phyloP scores from a whole-genome alignment of 2,888 invertebrate species.

The Willowsia nigromaculata region DNA sequence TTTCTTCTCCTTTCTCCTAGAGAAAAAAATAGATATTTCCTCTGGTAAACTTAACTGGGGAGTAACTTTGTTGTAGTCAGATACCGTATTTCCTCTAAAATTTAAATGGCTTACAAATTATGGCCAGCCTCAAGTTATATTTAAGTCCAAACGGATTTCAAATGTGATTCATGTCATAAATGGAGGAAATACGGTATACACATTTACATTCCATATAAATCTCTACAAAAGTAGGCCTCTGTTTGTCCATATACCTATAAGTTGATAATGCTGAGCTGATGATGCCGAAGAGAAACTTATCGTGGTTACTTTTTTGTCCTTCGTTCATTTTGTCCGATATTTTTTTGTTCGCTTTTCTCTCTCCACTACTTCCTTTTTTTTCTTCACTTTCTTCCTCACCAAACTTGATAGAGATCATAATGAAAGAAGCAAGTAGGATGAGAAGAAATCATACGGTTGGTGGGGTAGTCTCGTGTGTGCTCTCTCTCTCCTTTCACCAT shows the following conservation, averaged over 20 bases:
- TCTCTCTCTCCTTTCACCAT: not conserved
- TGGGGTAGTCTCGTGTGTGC: not conserved
- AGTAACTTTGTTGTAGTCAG: constrained; percentile 33
- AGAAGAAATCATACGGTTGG: constrained; percentile 55
- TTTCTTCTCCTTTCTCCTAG: constrained; percentile 23
- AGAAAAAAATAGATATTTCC: not conserved
- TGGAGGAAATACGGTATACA: too few relatives aligned
- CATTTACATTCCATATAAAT: not conserved
- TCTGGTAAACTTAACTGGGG: not conserved
- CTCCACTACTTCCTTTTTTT: not conserved
- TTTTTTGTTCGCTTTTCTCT: not conserved
- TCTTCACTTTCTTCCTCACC: not conserved
- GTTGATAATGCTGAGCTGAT: constrained; percentile 22
- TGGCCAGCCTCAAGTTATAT: too few relatives aligned
- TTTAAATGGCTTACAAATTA: too few relatives aligned
- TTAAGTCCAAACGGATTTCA: too few relatives aligned
- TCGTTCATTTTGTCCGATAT: not conserved
- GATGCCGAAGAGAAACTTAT: constrained; percentile 19
- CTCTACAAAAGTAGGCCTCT: too few relatives aligned
- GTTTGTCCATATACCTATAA: not conserved
- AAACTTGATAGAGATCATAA: constrained; percentile 51
- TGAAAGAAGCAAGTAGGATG: constrained; percentile 27
- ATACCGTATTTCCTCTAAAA: too few relatives aligned
- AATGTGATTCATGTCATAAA: too few relatives aligned
- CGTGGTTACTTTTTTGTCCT: constrained; percentile 33